Evolutionary conservation across 23 tunicate species (phyloP), one percentile per base, ranked within the genome.

Genomic region (Styela plicata): DNA sequence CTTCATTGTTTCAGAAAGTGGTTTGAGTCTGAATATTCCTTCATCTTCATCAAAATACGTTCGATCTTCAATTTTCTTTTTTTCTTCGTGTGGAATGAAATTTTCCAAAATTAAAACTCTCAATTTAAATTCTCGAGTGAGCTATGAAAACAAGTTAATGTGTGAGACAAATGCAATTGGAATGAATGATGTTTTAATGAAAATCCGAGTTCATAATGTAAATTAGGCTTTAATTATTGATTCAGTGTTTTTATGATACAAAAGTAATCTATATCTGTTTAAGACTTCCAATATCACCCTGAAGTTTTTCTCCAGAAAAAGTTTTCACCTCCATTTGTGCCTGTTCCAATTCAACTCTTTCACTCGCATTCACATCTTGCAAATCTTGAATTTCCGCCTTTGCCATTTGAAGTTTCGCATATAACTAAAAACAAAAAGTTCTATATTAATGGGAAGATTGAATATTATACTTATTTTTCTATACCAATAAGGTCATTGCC

Each of bases 361-460:
- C 92, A 0, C 70, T 79, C 2, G 83, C 83, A 69, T 90, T 74
- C 10, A 69, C 70, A 32, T 70, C 77, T 30, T 68, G 65, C 57
- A 90, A 26, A 63, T 95, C 99, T n/a, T 86, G 80, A 53, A 90
- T 74, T 74, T 95, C 99, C 28, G 78, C 35, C 74, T 90, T 87
- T 24, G 86, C 74, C 31, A 64, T 71, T 52, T 85, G 96, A 78
- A 95, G 53, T 68, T 90, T 90, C 20, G 89, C 84, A 70, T 86
- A 95, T 34, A 90, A 57, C 98, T 93, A 79, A 44, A 82, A 84
- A 31, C 3, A 13, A 19, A 73, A 73, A 5, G 7, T 5, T 44
- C 7, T 44, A 44, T 44, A n/a, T n/a, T n/a, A n/a, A n/a, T n/a
- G n/a, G n/a, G n/a, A n/a, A n/a, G n/a, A n/a, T n/a, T n/a, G n/a